Evolutionary conservation across 2,888 invertebrate genomes (phyloP), one percentile per base, ranked within the genome.

Genomic region (Drosophila meridiana): DNA sequence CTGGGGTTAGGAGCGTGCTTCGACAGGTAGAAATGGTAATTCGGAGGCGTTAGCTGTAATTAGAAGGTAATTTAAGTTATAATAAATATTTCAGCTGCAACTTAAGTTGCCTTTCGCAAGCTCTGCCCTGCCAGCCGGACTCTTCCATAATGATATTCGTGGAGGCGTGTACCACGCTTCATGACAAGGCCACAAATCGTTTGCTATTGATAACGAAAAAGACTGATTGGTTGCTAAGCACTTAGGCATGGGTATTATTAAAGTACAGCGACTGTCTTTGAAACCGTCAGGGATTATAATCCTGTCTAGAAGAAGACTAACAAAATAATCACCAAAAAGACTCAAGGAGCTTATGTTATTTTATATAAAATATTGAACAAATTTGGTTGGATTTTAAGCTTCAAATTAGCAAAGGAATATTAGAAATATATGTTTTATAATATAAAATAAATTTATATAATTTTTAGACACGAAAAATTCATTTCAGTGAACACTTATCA

Each of bases 11-110:
- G 26, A 28, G 28, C 13, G n/a, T 4, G 28, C 11, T 50, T 43
- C 28, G 55, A 32, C 85, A 87, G 88, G 83, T 88, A 55, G 58
- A 85, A 89, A 87, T 87, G 83, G 77, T 84, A 83, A 89, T 88
- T 88, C 59, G 78, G 81, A 74, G 83, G 87, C 89, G 90, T 87
- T 80, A 59, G 52, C 69, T 69, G 90, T 90, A 92, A 91, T 91
- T 92, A 92, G 87, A 91, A 83, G 87, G 85, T 86, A 91, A 92
- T 92, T 91, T 90, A 87, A 83, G 80, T 81, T 87, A 66, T 74
- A 66, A 90, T 88, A 90, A 87, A 91, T 91, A 91, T 86, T 89
- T 87, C 90, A 88, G 76, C 53, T 75, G 72, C 74, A 73, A 71
- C 85, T 87, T 82, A 77, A 71, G 68, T 47, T 59, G 50, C 28